Percentiles rank a stretch among this genome's conserved stretches.
Evolutionary conservation across 1,140 invertebrate species (phyloP).

Genomic region (Dufourea novaeangliae): DNA sequence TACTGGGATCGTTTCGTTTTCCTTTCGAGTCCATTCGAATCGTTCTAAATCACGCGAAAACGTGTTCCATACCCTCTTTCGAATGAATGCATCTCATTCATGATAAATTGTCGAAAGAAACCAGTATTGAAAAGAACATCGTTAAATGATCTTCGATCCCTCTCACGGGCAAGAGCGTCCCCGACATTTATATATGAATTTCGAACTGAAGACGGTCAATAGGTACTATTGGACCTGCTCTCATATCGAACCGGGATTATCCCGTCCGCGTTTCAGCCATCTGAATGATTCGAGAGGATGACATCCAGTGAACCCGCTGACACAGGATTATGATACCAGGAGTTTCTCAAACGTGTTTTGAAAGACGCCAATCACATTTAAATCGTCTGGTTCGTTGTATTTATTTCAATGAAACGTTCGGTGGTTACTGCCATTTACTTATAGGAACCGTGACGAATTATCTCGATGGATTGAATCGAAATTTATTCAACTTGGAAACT

Average conservation of each 20-base stretch:
- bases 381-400: not conserved
- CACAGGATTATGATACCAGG: not conserved
- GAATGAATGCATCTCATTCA: too few relatives aligned
- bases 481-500: too few relatives aligned
- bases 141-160: not conserved
- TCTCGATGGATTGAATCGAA: too few relatives aligned
- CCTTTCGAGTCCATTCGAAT: not conserved
- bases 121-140: not conserved
- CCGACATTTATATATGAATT: conserved; percentile 13
- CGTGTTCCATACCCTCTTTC: too few relatives aligned
- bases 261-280: not conserved
- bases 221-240: not conserved
- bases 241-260: not conserved
- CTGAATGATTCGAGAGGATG: not conserved
- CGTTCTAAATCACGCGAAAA: too few relatives aligned
- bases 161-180: not conserved
- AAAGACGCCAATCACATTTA: not conserved
- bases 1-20: not conserved
- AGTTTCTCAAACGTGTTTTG: not conserved
- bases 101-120: too few relatives aligned
- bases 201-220: not conserved
- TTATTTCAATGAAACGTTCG: not conserved
- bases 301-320: not conserved
- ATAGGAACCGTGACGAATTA: too few relatives aligned
- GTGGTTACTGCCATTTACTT: not conserved